Evolutionary conservation across 2,113 vertebrate species (phyloP), one percentile per base, ranked within the genome.

Genomic region (Albula glossodonta): DNA sequence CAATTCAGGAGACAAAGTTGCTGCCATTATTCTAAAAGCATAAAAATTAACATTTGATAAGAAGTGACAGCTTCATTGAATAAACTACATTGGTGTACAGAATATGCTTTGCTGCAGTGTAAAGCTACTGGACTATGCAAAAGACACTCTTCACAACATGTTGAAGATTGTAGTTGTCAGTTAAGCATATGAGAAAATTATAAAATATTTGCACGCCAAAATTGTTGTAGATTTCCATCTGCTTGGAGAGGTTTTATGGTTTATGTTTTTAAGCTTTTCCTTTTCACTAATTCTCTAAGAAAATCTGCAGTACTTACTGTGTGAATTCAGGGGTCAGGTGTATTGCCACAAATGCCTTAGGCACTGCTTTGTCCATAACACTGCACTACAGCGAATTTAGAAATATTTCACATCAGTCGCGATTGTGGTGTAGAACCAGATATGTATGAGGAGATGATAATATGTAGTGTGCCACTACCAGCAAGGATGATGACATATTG

Each of bases 131-230:
- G 48, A 19, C 12, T 17, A 25, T 7, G 17, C 53, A 31, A 12
- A 83, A 12, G 11, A 84, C 51, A 48, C 70, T 53, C 50, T 52
- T 9, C 12, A 13, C 9, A 41, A 49, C 48, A 15, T 12, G 51
- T 11, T 79, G 19, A n/a, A 50, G 17, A 79, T 53, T 41, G n/a
- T 48, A 78, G n/a, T 41, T 84, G 13, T 78, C n/a, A 51, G 11
- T 22, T 3, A 19, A 52, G 13, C 9, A 31, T 56, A 12, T 57
- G 10, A 41, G 5, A 57, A 31, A 82, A 77, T 48, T 57, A 31
- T 41, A 17, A 79, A 63, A 53, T 80, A 63, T 63, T 80, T 51
- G 52, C 50, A 56, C 52, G 78, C 78, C 78, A 85, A 85, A 85
- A 80, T 51, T 53, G 49, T 78, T 66, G 74, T 56, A 56, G 31